phyloP scores from a whole-genome alignment of 2,888 invertebrate species.

The Melanostoma mellinum region DNA sequence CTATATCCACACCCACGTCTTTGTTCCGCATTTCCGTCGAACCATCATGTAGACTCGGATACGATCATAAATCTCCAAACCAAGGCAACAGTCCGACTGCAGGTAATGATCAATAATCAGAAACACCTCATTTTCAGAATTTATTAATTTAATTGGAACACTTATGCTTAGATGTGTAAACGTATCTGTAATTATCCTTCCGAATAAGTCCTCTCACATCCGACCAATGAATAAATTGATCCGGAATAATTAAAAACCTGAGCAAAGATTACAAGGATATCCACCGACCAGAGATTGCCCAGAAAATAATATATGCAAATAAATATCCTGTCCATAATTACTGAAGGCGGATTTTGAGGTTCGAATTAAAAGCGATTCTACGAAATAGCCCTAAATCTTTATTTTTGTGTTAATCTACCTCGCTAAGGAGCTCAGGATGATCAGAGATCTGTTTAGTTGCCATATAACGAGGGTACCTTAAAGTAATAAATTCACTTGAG shows the following conservation, averaged over 20 bases:
- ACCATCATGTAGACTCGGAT: constrained; percentile 6
- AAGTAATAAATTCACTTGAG: constrained; percentile 47
- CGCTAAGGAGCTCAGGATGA: constrained; percentile 18
- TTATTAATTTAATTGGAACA: constrained; percentile 67
- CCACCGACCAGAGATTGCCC: constrained; percentile 19
- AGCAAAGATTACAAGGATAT: constrained; percentile 45
- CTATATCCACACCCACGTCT: constrained; percentile 42
- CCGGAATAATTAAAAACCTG: constrained; percentile 9
- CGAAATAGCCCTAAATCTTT: constrained; percentile 35
- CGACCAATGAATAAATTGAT: constrained; percentile 18
- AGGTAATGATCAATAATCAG: constrained; percentile 34
- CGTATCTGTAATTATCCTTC: constrained; percentile 55
- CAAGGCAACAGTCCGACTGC: constrained; percentile 17
- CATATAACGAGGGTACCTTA: background rate
- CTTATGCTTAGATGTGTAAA: constrained; percentile 9
- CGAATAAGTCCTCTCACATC: constrained; percentile 33
- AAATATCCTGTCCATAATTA: constrained; percentile 30
- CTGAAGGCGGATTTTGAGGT: constrained; percentile 17
- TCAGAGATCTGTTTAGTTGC: constrained; percentile 20
- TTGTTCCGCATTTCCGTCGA: background rate
- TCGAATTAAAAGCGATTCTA: constrained; percentile 25
- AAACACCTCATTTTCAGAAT: constrained; percentile 58
- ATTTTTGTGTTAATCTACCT: constrained; percentile 14
- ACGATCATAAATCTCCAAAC: constrained; percentile 53
- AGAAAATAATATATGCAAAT: constrained; percentile 55